These are phyloP conservation scores for Rhagonycha fulva DNA, from an alignment of 2,888 invertebrate species.

Conservation along the genomic window DNA sequence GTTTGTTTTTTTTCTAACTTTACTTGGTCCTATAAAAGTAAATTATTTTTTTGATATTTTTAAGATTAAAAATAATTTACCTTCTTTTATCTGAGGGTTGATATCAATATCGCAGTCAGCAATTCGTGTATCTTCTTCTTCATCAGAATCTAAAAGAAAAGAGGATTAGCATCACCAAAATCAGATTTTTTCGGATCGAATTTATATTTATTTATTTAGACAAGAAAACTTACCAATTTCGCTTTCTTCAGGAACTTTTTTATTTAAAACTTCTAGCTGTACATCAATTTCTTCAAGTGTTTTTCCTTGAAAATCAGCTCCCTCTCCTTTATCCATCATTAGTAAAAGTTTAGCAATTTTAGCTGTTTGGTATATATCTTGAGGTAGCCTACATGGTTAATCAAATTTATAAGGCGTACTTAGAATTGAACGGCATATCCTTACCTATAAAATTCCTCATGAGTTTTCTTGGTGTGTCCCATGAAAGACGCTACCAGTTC, in stretches of 20 bases:
- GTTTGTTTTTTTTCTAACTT: too few relatives aligned
- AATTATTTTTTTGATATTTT: too few relatives aligned
- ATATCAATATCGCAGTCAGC: too few relatives aligned
- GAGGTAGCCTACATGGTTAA: constrained; percentile 15
- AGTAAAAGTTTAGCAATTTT: constrained; percentile 23
- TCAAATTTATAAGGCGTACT: background rate
- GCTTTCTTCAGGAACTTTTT: constrained; percentile 3
- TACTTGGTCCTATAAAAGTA: too few relatives aligned
- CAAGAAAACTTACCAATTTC: background rate
- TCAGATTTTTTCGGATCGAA: too few relatives aligned
- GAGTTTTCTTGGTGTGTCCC: constrained; percentile 34
- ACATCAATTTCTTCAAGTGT: constrained; percentile 19
- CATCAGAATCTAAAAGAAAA: too few relatives aligned
- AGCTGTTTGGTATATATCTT: constrained; percentile 15
- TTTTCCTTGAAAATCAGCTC: constrained; percentile 15
- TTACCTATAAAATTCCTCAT: constrained; percentile 29
- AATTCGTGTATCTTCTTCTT: too few relatives aligned
- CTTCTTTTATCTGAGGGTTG: too few relatives aligned
- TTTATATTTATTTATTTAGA: too few relatives aligned
- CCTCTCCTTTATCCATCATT: constrained; percentile 23
- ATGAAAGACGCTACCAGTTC: constrained; percentile 30
- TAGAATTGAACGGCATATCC: background rate
- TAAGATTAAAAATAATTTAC: too few relatives aligned
- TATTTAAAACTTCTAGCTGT: constrained; percentile 6
- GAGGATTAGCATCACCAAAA: too few relatives aligned